phyloP scores from a whole-genome alignment of 1,140 invertebrate species.

The Drosophila repleta region DNA sequence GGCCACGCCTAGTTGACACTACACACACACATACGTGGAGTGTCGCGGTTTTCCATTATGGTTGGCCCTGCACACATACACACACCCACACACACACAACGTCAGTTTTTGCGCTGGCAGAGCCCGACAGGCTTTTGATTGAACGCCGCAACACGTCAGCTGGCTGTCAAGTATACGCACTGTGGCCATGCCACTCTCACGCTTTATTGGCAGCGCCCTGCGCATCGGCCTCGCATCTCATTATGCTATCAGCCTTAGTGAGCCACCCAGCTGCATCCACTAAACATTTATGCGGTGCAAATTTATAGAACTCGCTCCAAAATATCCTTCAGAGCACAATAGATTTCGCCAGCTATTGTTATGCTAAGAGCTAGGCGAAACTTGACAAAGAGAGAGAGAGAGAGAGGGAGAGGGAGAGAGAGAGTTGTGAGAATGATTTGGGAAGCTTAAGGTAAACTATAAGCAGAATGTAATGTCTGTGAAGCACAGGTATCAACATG shows the following conservation, averaged over 20 bases:
- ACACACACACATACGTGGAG: conserved; percentile 7
- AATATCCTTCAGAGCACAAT: conserved; percentile 51
- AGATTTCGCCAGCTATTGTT: conserved; percentile 49
- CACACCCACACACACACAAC: no score
- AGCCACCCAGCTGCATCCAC: conserved; percentile 23
- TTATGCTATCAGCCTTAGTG: conserved; percentile 46
- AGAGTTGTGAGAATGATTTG: background rate
- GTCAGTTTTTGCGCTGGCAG: conserved; percentile 51
- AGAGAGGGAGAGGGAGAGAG: no score
- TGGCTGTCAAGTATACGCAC: conserved; percentile 68
- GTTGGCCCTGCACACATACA: background rate
- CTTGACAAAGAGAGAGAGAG: conserved; percentile 3
- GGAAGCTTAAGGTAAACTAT: background rate
- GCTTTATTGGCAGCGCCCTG: conserved; percentile 24
- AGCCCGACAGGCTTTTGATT: conserved; percentile 71
- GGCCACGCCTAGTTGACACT: conserved; percentile 2
- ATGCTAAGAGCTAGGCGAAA: conserved; percentile 54
- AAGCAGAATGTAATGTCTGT: no score
- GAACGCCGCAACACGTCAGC: conserved; percentile 63
- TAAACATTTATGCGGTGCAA: conserved; percentile 36
- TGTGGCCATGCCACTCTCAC: conserved; percentile 23
- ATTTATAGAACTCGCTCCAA: conserved; percentile 42
- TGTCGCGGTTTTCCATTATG: conserved; percentile 50
- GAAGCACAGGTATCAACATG: no score
- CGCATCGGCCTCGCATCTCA: conserved; percentile 40